phyloP scores from a whole-genome alignment of 2,113 vertebrate genomes.

The Nasalis larvatus region DNA sequence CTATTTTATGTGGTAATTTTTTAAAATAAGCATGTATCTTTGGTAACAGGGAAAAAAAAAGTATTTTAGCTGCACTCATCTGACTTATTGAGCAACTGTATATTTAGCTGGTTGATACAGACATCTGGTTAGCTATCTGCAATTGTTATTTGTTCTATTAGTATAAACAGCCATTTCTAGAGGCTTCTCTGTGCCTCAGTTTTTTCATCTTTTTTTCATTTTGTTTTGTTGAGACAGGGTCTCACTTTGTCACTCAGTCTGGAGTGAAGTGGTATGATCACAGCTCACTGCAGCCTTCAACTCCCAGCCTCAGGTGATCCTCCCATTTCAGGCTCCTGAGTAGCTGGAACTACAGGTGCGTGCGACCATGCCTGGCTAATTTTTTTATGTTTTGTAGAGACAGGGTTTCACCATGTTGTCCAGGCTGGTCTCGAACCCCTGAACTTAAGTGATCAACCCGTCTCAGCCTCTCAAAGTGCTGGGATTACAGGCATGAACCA shows the following conservation, averaged over 20 bases:
- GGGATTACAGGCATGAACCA: too few relatives aligned
- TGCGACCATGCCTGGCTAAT: background rate
- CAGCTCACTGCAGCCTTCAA: background rate
- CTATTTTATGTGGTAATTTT: background rate
- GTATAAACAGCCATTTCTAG: background rate
- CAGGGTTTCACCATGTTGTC: too few relatives aligned
- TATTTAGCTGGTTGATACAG: background rate
- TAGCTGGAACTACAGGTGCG: background rate
- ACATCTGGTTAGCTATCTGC: background rate
- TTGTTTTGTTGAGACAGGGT: too few relatives aligned
- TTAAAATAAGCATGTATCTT: slow-evolving; percentile 15
- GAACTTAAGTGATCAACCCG: too few relatives aligned
- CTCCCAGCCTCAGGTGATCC: background rate
- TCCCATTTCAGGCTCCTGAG: background rate
- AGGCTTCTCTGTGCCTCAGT: background rate
- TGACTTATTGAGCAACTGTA: background rate
- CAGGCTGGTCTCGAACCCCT: too few relatives aligned
- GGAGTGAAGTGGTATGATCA: background rate
- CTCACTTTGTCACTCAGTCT: background rate
- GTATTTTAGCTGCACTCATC: background rate
- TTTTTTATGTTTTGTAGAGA: too few relatives aligned
- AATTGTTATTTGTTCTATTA: slow-evolving; percentile 6
- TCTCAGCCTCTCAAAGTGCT: too few relatives aligned
- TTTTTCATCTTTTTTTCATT: background rate
- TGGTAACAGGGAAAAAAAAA: background rate